phyloP scores from a whole-genome alignment of 2,113 vertebrate genomes.

The Stictonetta naevosa region DNA sequence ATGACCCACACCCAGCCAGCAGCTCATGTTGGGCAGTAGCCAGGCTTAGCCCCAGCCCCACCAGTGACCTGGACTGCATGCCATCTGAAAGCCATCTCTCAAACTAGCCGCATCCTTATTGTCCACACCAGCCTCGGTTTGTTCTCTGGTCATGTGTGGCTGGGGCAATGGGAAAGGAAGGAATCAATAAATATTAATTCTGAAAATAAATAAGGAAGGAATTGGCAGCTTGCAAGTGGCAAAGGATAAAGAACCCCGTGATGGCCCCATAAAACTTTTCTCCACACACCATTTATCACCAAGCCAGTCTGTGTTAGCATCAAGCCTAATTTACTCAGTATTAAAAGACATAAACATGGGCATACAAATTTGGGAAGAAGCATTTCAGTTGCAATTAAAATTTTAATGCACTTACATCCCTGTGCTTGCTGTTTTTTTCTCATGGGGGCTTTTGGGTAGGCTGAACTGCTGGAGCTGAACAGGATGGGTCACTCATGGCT shows the following conservation, averaged over 20 bases:
- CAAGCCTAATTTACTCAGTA: constrained; percentile 12
- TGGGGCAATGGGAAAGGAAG: background rate
- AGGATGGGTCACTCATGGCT: background rate
- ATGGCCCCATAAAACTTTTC: constrained; percentile 23
- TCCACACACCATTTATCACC: constrained; percentile 22
- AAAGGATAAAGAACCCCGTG: background rate
- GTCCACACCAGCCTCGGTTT: background rate
- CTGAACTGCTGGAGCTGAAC: background rate
- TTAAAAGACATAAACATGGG: background rate
- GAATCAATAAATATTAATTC: constrained; percentile 53
- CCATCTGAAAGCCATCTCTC: background rate
- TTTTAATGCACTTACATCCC: background rate
- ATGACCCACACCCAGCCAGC: background rate
- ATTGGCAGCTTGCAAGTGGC: background rate
- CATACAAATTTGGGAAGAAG: background rate
- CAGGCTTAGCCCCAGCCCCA: background rate
- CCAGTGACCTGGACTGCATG: background rate
- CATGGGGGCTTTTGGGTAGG: background rate
- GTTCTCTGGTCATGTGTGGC: background rate
- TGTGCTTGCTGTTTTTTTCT: background rate
- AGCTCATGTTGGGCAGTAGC: background rate
- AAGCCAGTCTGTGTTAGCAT: background rate
- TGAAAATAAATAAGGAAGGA: constrained; percentile 6
- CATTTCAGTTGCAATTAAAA: background rate
- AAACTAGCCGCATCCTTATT: background rate